phyloP scores from a whole-genome alignment of 64 coral and sea anemone species.

The Stichodactyla mertensii region DNA sequence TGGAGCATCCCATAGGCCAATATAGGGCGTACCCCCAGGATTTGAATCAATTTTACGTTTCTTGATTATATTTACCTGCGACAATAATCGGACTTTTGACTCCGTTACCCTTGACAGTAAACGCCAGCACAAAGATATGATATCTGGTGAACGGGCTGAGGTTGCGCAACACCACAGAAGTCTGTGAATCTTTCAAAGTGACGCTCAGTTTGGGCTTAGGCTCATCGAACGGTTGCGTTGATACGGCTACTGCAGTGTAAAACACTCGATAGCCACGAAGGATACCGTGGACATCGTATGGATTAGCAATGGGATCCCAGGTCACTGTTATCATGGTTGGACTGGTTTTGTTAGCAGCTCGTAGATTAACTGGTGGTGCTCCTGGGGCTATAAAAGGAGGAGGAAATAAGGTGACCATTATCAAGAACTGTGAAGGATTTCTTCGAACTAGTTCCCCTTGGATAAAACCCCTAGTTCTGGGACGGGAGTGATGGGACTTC shows the following conservation, averaged over 20 bases:
- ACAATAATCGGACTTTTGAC: slow-evolving; percentile 35
- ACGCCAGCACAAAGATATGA: slow-evolving; percentile 65
- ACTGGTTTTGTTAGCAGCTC: slow-evolving; percentile 59
- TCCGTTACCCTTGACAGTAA: slow-evolving; percentile 80
- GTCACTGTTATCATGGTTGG: slow-evolving; percentile 50
- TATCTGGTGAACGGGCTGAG: slow-evolving; percentile 71
- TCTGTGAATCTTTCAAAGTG: slow-evolving; percentile 13
- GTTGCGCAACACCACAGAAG: slow-evolving; percentile 26
- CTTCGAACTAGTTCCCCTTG: no score
- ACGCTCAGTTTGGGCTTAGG: neutral
- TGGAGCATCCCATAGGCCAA: no score
- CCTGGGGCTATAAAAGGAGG: slow-evolving; percentile 49
- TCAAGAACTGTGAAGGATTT: no score
- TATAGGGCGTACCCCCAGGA: no score
- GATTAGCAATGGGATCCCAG: slow-evolving; percentile 64
- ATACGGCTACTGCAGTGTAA: slow-evolving; percentile 52
- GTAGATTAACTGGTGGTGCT: slow-evolving; percentile 50
- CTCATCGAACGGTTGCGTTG: slow-evolving; percentile 10
- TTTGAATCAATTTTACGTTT: no score
- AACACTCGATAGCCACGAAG: slow-evolving; percentile 67
- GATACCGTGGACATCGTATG: slow-evolving; percentile 75
- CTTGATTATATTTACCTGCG: slow-evolving; percentile 53
- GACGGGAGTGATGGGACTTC: no score
- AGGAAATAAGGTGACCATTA: no score
- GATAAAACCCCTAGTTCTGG: no score